Base-by-base conservation (phyloP, 2,888 invertebrate species). In the Diaprepes abbreviatus region DNA sequence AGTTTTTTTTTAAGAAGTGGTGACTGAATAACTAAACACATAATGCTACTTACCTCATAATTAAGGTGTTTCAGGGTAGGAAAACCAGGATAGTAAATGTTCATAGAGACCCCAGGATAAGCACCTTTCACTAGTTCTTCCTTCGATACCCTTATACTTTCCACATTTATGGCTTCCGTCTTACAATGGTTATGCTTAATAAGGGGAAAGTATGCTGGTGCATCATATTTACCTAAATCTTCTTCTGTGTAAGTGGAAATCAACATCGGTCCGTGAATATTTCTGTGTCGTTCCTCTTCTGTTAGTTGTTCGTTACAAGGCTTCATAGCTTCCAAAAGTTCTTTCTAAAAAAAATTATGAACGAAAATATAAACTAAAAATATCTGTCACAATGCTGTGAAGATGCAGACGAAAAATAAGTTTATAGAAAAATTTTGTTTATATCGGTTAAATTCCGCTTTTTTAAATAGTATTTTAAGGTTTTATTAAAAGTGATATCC, bases 1-100 rank as follows among this genome's bases (percentile, higher is more conserved):
- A n/a, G n/a, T n/a, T n/a, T n/a, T n/a, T n/a, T n/a, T n/a, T n/a
- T n/a, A n/a, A n/a, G n/a, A n/a, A n/a, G n/a, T n/a, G n/a, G n/a
- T n/a, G n/a, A n/a, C n/a, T n/a, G n/a, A n/a, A n/a, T n/a, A n/a
- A n/a, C n/a, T n/a, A n/a, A n/a, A n/a, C n/a, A n/a, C n/a, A n/a
- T n/a, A n/a, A n/a, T n/a, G 6, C 16, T 35, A 48, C 87, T 84
- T 83, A 93, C 94, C 79, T 85, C 88, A 82, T 95, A 95, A 19
- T 91, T 86, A 35, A 98, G 85, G 83, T 96, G 93, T 75, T 92
- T 92, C 84, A 97, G 88, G 0, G 96, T 96, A 0, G 98, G 97
- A 83, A 98, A 98, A 7, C 98, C 98, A 0, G 94, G 93, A 83
- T 91, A 94, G 80, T 92, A 90, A 57, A 92, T 87, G 77, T 92